Percentiles rank a stretch among this genome's conserved stretches.
Conservation (phyloP, 2,797 vertebrate genomes). For the Poeciliopsis presidionis region DNA sequence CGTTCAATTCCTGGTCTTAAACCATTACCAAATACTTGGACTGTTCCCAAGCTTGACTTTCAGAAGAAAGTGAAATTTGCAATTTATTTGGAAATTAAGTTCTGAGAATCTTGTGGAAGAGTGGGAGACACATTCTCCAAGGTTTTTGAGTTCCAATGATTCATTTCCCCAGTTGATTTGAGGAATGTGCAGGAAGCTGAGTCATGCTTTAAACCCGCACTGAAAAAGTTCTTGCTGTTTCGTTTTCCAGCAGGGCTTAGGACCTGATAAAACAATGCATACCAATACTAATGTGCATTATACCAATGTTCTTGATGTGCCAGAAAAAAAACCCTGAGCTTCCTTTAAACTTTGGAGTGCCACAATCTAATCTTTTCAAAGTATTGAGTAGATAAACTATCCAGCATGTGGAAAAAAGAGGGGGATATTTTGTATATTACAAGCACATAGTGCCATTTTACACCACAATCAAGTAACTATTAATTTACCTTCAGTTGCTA, state of each 20-base stretch:
- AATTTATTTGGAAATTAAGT: neutral
- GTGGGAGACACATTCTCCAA: neutral
- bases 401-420: neutral
- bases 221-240: neutral
- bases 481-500: neutral
- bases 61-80: neutral
- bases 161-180: neutral
- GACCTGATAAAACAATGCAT: neutral
- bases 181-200: no score
- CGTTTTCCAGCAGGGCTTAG: neutral
- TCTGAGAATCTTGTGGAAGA: neutral
- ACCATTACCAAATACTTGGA: neutral
- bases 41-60: neutral
- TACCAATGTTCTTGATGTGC: neutral
- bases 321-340: neutral
- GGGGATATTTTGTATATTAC: no score
- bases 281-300: neutral
- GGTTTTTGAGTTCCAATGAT: neutral
- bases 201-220: no score
- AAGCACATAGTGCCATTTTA: no score
- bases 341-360: neutral
- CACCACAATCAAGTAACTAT: no score
- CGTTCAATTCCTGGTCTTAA: neutral
- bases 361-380: neutral
- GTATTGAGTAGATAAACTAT: neutral